A percentile compares a stretch with the other conserved stretches of the same genome.
Conservation (phyloP, 23 tunicate species). For the Botrylloides violaceus region DNA sequence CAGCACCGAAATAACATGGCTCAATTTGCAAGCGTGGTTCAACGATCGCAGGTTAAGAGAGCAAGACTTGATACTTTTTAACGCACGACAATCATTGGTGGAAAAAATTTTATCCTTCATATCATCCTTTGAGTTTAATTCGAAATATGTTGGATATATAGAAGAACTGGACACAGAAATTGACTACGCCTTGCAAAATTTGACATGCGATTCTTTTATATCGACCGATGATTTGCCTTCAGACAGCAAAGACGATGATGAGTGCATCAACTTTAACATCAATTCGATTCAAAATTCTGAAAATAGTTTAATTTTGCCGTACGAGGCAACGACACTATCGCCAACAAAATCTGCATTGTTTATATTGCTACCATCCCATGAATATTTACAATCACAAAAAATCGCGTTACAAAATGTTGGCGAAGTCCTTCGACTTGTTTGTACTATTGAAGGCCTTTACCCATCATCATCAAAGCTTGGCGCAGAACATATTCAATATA, state of each 20-base stretch:
- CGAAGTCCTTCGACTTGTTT: constrained; percentile 6
- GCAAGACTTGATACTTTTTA: constrained; percentile 29
- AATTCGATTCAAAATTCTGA: not conserved
- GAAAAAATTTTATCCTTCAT: constrained; percentile 11
- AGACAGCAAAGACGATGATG: not conserved
- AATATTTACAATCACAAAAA: not conserved
- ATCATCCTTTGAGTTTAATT: constrained; percentile 1
- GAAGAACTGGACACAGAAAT: not conserved
- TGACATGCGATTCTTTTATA: not conserved
- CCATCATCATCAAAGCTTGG: constrained; percentile 11
- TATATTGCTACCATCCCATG: constrained; percentile 1
- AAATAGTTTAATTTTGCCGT: not conserved
- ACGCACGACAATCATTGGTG: constrained; percentile 18
- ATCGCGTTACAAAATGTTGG: constrained; percentile 8
- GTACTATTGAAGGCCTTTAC: constrained; percentile 16
- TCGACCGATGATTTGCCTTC: not conserved
- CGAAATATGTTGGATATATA: not conserved
- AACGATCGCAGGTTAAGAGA: constrained; percentile 19
- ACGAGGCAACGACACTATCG: not conserved
- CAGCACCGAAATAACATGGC: constrained; percentile 33
- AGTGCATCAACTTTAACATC: too few species aligned
- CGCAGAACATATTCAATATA: constrained; percentile 8
- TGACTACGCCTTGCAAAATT: not conserved
- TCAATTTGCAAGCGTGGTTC: constrained; percentile 48
- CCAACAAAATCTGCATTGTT: not conserved